phyloP scores from a whole-genome alignment of 2,797 vertebrate species.

The Chelonia mydas region DNA sequence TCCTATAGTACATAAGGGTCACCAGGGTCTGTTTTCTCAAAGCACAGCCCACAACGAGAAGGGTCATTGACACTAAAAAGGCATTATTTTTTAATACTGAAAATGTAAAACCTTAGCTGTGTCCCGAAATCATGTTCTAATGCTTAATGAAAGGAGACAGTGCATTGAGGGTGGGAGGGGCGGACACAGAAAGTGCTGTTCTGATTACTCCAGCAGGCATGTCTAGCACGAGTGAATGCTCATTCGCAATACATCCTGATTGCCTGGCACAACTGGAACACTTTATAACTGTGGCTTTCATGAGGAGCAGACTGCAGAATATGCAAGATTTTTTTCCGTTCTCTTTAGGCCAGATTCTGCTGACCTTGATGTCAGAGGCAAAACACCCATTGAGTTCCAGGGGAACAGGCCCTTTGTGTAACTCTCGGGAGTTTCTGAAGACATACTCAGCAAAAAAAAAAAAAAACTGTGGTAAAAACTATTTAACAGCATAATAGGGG shows the following conservation, averaged over 20 bases:
- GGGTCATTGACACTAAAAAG: background rate
- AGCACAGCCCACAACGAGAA: background rate
- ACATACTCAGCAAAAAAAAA: background rate
- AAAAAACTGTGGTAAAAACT: background rate
- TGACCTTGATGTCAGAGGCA: background rate
- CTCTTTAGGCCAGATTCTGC: background rate
- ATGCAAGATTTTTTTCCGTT: background rate
- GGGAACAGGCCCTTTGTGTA: no score
- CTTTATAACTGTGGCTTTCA: background rate
- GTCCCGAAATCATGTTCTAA: background rate
- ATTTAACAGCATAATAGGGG: background rate
- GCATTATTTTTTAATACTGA: background rate
- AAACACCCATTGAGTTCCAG: no score
- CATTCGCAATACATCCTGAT: background rate
- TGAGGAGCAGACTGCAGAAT: background rate
- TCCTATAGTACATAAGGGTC: no score
- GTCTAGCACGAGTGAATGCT: background rate
- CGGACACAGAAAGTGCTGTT: fast-evolving
- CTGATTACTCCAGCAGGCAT: background rate
- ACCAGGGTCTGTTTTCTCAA: background rate
- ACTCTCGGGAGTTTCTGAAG: no score
- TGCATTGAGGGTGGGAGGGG: background rate
- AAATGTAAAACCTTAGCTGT: background rate
- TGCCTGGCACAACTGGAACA: background rate
- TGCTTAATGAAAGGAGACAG: constrained; percentile 10